Evolutionary conservation across 2,888 invertebrate genomes (phyloP).

Genomic region (Zhuqinia jingwanae): DNA sequence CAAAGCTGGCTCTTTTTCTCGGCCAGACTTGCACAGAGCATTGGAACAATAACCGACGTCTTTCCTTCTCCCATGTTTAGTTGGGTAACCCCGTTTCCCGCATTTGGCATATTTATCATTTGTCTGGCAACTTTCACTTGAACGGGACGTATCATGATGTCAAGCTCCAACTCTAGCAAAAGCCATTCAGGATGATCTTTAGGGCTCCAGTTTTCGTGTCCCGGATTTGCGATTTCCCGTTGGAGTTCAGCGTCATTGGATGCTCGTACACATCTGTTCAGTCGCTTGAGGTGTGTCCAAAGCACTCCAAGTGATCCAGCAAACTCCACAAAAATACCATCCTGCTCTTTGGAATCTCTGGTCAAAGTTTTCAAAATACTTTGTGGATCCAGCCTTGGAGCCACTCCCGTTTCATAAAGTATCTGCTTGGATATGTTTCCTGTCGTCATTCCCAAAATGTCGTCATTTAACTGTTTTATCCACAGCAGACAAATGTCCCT

Average conservation of each 20-base stretch:
- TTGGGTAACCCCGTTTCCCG: conserved; percentile 67
- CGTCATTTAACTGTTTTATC: neutral
- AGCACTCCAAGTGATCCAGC: conserved; percentile 31
- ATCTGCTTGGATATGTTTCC: neutral
- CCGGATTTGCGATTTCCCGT: neutral
- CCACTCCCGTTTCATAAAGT: neutral
- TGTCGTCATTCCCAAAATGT: neutral
- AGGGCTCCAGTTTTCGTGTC: conserved; percentile 15
- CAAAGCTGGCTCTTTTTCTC: conserved; percentile 30
- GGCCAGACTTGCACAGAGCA: too few species aligned
- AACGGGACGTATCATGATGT: conserved; percentile 64
- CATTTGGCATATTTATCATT: conserved; percentile 59
- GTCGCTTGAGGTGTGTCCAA: conserved; percentile 13
- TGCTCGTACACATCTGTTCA: neutral
- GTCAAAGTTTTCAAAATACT: neutral
- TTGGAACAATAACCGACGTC: too few species aligned
- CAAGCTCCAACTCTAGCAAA: conserved; percentile 71
- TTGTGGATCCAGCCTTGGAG: neutral
- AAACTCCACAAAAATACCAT: neutral
- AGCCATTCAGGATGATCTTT: conserved; percentile 58
- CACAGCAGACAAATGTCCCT: neutral
- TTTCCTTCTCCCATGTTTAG: conserved; percentile 71
- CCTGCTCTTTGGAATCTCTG: neutral
- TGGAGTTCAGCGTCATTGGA: neutral
- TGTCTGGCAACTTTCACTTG: conserved; percentile 66